phyloP scores from a whole-genome alignment of 2,888 invertebrate genomes.

The Druceiella hillmani region DNA sequence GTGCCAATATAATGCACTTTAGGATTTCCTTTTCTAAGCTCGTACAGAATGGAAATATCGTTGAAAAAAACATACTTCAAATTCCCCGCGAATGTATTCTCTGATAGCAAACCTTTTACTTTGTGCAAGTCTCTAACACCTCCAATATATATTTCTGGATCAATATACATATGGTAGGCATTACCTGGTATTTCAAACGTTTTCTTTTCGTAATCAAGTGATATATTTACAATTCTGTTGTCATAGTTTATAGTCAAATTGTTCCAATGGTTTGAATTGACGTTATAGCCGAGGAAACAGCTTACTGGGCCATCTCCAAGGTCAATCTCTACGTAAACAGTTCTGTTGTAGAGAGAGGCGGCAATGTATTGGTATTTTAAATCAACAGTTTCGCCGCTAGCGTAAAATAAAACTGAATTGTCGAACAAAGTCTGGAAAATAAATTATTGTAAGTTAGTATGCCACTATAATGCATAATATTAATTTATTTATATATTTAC shows the following conservation, averaged over 20 bases:
- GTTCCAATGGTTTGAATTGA: conserved; percentile 80
- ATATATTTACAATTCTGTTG: conserved; percentile 65
- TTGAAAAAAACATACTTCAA: conserved; percentile 91
- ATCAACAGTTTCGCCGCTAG: conserved; percentile 83
- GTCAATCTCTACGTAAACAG: conserved; percentile 81
- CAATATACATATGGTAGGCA: conserved; percentile 73
- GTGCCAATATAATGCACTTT: conserved; percentile 79
- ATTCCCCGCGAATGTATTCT: conserved; percentile 84
- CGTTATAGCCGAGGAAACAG: conserved; percentile 60
- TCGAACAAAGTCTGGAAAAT: conserved; percentile 75
- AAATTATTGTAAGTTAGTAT: no score
- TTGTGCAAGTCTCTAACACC: conserved; percentile 81
- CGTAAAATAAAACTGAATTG: conserved; percentile 88
- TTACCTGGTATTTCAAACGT: conserved; percentile 67
- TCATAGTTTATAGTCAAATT: conserved; percentile 83
- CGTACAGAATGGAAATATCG: conserved; percentile 86
- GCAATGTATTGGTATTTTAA: conserved; percentile 83
- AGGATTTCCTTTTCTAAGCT: conserved; percentile 76
- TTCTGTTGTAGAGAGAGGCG: conserved; percentile 76
- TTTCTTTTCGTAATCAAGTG: conserved; percentile 68
- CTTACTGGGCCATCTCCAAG: conserved; percentile 76
- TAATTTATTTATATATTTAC: no score
- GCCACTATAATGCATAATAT: no score
- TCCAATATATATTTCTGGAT: conserved; percentile 91
- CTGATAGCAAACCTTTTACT: conserved; percentile 74